Evolutionary conservation across 2,888 invertebrate species (phyloP).

Genomic region (Pocota personata): DNA sequence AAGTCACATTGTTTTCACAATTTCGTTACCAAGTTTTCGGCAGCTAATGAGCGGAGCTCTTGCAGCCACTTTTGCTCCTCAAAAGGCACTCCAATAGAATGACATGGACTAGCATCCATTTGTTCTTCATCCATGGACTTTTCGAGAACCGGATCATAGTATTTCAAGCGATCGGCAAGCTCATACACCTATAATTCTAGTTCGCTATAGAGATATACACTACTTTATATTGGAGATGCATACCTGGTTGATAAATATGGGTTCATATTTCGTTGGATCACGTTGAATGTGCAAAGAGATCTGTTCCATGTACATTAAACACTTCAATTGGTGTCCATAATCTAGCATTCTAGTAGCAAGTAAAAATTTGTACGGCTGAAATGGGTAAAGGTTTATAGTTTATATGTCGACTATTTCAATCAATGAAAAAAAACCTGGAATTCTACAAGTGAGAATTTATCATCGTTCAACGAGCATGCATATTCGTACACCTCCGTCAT

Average conservation of each 20-base stretch:
- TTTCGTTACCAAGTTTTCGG: constrained; percentile 73
- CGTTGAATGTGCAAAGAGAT: constrained; percentile 87
- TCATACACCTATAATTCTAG: constrained; percentile 80
- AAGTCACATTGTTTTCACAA: neutral
- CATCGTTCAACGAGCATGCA: constrained; percentile 91
- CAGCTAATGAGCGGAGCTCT: constrained; percentile 78
- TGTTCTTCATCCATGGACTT: constrained; percentile 80
- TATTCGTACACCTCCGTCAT: constrained; percentile 98
- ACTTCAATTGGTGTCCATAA: constrained; percentile 90
- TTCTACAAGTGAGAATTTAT: constrained; percentile 88
- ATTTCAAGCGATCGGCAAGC: constrained; percentile 87
- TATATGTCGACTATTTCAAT: neutral
- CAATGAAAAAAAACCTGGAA: constrained; percentile 85
- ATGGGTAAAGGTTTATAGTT: constrained; percentile 59
- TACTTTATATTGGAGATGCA: neutral
- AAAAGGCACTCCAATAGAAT: constrained; percentile 75
- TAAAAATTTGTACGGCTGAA: constrained; percentile 92
- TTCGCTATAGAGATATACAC: neutral
- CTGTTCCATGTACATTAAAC: constrained; percentile 92
- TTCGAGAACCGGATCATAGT: constrained; percentile 86
- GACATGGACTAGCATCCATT: constrained; percentile 77
- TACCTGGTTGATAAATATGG: constrained; percentile 84
- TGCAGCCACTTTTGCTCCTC: constrained; percentile 82
- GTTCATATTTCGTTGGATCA: constrained; percentile 84
- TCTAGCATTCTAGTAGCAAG: constrained; percentile 91